A percentile compares a stretch with the other conserved stretches of the same genome.
Evolutionary conservation across 35 echinoderm and acorn worm genomes (phyloP).

Genomic region (Hemicentrotus pulcherrimus): DNA sequence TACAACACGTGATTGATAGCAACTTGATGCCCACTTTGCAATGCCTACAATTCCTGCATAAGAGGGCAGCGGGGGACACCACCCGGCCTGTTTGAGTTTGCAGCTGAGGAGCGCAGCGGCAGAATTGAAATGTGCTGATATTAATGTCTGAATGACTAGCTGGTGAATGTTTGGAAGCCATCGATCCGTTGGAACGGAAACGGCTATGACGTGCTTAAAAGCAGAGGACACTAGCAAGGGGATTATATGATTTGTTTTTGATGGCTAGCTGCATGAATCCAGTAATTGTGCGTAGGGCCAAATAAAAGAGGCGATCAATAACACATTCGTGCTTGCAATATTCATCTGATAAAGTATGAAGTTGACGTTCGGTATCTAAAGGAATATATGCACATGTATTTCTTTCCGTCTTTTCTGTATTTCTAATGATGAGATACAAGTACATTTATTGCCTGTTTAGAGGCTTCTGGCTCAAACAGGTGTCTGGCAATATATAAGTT

Average conservation of each 20-base stretch:
- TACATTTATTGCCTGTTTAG: too few relatives aligned
- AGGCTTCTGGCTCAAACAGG: too few relatives aligned
- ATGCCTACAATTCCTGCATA: not conserved
- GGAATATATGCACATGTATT: too few relatives aligned
- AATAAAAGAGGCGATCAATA: not conserved
- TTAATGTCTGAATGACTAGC: not conserved
- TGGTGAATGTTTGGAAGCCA: not conserved
- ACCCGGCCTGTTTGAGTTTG: not conserved
- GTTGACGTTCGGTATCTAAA: not conserved
- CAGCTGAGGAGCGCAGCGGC: not conserved
- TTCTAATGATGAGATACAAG: too few relatives aligned
- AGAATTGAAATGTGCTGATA: not conserved
- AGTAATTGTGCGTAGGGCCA: not conserved
- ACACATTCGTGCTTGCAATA: not conserved
- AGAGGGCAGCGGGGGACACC: not conserved
- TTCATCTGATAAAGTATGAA: not conserved
- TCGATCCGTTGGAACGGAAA: not conserved
- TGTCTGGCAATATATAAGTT: too few relatives aligned
- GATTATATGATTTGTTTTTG: not conserved
- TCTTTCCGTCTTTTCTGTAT: too few relatives aligned
- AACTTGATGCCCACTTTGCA: not conserved
- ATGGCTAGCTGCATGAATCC: not conserved
- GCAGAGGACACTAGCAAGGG: not conserved
- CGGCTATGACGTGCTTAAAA: not conserved
- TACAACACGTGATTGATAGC: not conserved